Evolutionary conservation across 2,888 invertebrate species (phyloP), one percentile per base, ranked within the genome.

Genomic region (Gisinianus flammeolus): DNA sequence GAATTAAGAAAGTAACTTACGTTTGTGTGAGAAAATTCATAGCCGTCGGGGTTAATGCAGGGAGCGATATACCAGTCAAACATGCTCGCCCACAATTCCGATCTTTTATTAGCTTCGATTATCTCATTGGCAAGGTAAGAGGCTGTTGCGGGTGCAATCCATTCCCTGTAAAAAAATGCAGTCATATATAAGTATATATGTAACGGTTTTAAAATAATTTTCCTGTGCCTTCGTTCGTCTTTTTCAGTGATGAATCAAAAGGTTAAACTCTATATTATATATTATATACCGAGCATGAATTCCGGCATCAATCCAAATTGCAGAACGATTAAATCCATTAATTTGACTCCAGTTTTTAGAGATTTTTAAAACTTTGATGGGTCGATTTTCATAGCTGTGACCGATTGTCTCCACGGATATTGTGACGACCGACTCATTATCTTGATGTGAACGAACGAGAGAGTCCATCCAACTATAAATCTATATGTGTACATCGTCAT

Each of bases 101-200:
- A 90, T 77, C 87, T 86, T 77, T 89, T 89, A 12, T 85, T 81
- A 28, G 85, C 85, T 79, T 82, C 82, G 12, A 92, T 89, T 33
- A 93, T 87, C 74, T 92, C 90, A 81, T 90, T 91, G 77, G 92
- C 87, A 85, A 92, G 91, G 90, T 92, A 93, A 30, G 92, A 91
- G 58, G 92, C 91, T 0, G 92, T 91, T 0, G 94, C 93, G 0
- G 93, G 92, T 1, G 93, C 90, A 82, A 94, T 93, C 94, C 94
- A 97, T 88, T 97, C 97, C 28, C 97, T 90, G 24, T 24, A 62
- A 26, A 62, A 62, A 62, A 2, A 58, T n/a, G n/a, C 10, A 58
- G 10, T 58, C 22, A 12, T n/a, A 12, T 56, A 56, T 44, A 44
- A n/a, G n/a, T n/a, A n/a, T n/a, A n/a, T n/a, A n/a, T n/a, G n/a